These are phyloP conservation scores for Tokudaia muenninki DNA, from an alignment of 2,797 vertebrate genomes.

Conservation along the genomic window DNA sequence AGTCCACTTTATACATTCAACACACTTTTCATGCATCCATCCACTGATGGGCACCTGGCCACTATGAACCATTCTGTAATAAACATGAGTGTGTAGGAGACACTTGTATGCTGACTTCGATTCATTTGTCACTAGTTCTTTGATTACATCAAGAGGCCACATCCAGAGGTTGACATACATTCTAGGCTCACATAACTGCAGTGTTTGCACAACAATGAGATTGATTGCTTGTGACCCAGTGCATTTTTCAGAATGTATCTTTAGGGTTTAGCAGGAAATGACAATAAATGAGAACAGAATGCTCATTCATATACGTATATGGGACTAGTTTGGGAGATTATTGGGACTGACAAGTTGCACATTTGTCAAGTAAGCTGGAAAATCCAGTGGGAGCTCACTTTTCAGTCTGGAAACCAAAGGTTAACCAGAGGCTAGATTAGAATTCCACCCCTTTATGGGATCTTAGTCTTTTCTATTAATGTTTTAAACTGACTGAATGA, in stretches of 20 bases:
- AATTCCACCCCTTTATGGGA: neutral
- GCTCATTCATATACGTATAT: neutral
- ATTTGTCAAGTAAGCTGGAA: neutral
- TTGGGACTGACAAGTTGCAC: too few species aligned
- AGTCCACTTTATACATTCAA: neutral
- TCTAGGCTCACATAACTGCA: neutral
- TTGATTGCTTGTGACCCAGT: neutral
- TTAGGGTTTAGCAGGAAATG: neutral
- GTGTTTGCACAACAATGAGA: neutral
- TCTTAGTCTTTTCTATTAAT: neutral
- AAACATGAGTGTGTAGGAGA: neutral
- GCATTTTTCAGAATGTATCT: neutral
- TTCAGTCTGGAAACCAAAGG: neutral
- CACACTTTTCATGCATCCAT: neutral
- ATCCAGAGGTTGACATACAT: neutral
- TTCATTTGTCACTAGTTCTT: neutral
- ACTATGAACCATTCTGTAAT: neutral
- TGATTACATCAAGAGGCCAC: neutral
- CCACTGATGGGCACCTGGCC: neutral
- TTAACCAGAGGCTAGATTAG: neutral
- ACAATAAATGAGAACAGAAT: neutral
- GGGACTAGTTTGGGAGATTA: neutral
- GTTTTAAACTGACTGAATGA: neutral
- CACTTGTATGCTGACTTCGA: neutral
- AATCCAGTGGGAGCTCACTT: neutral